phyloP scores from a whole-genome alignment of 1,140 invertebrate genomes.

The Pogonomyrmex californicus region DNA sequence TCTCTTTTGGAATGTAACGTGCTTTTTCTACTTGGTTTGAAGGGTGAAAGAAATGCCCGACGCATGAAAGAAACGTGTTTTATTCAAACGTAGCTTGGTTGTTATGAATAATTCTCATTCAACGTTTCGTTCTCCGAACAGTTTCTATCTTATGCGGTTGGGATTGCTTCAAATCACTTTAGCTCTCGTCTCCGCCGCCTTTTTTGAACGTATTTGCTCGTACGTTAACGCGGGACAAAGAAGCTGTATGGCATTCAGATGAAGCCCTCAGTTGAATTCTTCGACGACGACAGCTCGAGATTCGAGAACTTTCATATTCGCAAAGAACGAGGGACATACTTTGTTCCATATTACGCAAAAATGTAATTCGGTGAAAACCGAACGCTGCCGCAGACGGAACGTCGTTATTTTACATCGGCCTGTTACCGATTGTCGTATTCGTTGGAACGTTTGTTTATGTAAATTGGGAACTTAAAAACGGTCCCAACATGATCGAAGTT shows the following conservation, averaged over 20 bases:
- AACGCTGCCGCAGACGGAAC: background rate
- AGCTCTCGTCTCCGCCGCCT: slow-evolving; percentile 17
- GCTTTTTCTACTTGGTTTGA: background rate
- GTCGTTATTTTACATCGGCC: slow-evolving; percentile 10
- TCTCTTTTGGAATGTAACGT: background rate
- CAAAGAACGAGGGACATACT: background rate
- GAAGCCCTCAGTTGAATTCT: background rate
- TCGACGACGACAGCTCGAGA: background rate
- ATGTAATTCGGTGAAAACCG: slow-evolving; percentile 1
- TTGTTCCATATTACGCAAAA: background rate
- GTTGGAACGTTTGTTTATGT: slow-evolving; percentile 64
- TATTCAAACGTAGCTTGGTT: slow-evolving; percentile 56
- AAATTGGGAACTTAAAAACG: slow-evolving; percentile 52
- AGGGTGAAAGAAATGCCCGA: background rate
- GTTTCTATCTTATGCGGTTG: slow-evolving; percentile 66
- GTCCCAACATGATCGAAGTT: slow-evolving; percentile 20
- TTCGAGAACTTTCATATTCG: slow-evolving; percentile 2
- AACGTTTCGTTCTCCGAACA: slow-evolving; percentile 52
- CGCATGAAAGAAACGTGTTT: slow-evolving; percentile 74
- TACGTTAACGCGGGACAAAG: background rate
- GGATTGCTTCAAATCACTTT: slow-evolving; percentile 19
- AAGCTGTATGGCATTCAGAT: background rate
- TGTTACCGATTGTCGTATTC: slow-evolving; percentile 25
- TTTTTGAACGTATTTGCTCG: slow-evolving; percentile 3
- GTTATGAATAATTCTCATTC: slow-evolving; percentile 73